phyloP scores from a whole-genome alignment of 2,797 vertebrate genomes.

The Meda fulgida region DNA sequence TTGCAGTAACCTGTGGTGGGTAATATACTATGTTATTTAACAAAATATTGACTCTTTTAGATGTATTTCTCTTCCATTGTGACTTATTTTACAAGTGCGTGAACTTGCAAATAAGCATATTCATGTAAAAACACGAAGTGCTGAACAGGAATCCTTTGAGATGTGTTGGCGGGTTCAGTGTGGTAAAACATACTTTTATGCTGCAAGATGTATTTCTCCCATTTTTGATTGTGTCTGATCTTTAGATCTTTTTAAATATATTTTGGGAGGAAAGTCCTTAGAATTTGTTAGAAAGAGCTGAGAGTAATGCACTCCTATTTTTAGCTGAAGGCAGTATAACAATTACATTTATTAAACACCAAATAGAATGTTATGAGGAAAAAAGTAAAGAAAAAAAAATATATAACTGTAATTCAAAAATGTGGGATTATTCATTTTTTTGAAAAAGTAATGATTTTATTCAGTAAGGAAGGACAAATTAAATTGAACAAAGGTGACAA shows the following conservation, averaged over 20 bases:
- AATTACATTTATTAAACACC: neutral
- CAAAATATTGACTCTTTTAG: neutral
- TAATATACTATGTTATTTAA: neutral
- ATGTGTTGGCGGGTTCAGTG: neutral
- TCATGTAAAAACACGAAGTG: neutral
- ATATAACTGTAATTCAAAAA: no score
- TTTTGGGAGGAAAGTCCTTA: neutral
- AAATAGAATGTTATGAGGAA: neutral
- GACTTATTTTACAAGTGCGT: neutral
- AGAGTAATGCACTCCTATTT: neutral
- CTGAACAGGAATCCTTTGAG: constrained; percentile 7
- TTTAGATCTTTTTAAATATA: neutral
- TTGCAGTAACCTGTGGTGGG: neutral
- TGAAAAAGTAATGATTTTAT: neutral
- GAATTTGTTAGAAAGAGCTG: neutral
- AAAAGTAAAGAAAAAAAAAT: no score
- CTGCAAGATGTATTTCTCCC: neutral
- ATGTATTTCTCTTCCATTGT: neutral
- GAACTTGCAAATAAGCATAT: neutral
- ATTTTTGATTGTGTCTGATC: neutral
- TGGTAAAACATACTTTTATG: neutral
- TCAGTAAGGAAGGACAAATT: neutral
- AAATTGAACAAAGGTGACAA: neutral
- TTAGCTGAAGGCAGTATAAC: no score
- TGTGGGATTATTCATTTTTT: no score